Percentiles rank a stretch among this genome's conserved stretches.
Evolutionary conservation across 1,140 invertebrate species (phyloP).

Genomic region (Calliphora vicina): DNA sequence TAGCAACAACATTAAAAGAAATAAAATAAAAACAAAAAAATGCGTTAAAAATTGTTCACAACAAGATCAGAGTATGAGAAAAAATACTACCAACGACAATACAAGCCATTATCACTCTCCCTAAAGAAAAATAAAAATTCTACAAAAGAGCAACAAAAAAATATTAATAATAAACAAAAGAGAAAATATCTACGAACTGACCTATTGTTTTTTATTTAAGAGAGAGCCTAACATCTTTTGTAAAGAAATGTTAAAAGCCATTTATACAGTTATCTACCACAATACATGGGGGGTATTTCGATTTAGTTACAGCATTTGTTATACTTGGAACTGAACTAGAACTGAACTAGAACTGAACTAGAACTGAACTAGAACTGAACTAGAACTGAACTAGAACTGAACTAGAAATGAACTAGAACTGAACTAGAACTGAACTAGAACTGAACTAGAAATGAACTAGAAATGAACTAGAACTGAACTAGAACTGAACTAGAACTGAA

Average conservation of each 20-base stretch:
- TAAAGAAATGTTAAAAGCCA: neutral
- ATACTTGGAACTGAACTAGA: too few relatives aligned
- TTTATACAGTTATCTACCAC: neutral
- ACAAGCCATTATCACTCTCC: neutral
- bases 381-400: too few relatives aligned
- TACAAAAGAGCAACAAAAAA: neutral
- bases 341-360: too few relatives aligned
- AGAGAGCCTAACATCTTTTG: neutral
- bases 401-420: too few relatives aligned
- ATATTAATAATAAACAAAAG: neutral
- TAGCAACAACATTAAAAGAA: neutral
- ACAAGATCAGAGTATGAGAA: neutral
- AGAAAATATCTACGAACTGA: neutral
- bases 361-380: too few relatives aligned
- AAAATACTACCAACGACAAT: neutral
- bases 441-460: too few relatives aligned
- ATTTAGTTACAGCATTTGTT: too few relatives aligned
- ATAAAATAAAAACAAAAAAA: neutral
- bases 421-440: too few relatives aligned
- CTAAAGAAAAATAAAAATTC: neutral
- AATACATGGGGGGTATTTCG: too few relatives aligned
- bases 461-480: too few relatives aligned
- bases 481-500: too few relatives aligned
- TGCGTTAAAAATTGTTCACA: neutral
- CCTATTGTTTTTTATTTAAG: neutral